Percentiles rank a stretch among this genome's conserved stretches.
phyloP scores from a whole-genome alignment of 35 echinoderm and acorn worm species.

The Nesometra sesokonis region DNA sequence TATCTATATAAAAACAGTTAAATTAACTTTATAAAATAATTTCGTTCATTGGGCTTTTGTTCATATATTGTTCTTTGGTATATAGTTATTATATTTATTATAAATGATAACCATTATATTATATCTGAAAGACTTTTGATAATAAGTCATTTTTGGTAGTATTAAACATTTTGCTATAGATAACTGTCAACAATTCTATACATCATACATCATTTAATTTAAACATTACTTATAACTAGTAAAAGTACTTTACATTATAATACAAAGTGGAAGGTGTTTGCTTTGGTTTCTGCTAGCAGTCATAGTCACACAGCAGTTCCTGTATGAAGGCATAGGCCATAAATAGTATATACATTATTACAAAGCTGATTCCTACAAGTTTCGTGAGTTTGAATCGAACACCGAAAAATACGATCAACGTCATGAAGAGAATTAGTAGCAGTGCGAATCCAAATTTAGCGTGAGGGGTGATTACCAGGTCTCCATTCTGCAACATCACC shows the following conservation, averaged over 20 bases:
- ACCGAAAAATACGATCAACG: constrained; percentile 42
- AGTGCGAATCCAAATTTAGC: constrained; percentile 96
- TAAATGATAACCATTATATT: neutral
- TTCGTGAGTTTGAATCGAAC: constrained; percentile 86
- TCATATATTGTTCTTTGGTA: neutral
- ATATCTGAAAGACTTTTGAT: neutral
- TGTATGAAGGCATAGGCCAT: constrained; percentile 78
- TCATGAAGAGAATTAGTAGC: constrained; percentile 57
- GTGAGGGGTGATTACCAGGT: constrained; percentile 54
- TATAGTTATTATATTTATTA: neutral
- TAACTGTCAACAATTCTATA: too few relatives aligned
- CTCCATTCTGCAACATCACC: constrained; percentile 2
- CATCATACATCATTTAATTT: too few relatives aligned
- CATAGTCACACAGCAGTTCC: constrained; percentile 63
- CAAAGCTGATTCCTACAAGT: constrained; percentile 63
- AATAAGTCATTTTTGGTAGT: neutral
- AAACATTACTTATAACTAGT: too few relatives aligned
- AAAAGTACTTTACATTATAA: too few relatives aligned
- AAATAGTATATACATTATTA: constrained; percentile 63
- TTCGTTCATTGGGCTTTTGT: neutral
- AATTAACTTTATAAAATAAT: too few relatives aligned
- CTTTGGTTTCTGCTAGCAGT: constrained; percentile 30
- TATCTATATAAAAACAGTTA: too few relatives aligned
- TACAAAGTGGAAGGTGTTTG: neutral
- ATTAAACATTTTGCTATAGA: too few relatives aligned